Evolutionary conservation across 2,113 vertebrate genomes (phyloP).

Genomic region (Acrocephalus kingi): DNA sequence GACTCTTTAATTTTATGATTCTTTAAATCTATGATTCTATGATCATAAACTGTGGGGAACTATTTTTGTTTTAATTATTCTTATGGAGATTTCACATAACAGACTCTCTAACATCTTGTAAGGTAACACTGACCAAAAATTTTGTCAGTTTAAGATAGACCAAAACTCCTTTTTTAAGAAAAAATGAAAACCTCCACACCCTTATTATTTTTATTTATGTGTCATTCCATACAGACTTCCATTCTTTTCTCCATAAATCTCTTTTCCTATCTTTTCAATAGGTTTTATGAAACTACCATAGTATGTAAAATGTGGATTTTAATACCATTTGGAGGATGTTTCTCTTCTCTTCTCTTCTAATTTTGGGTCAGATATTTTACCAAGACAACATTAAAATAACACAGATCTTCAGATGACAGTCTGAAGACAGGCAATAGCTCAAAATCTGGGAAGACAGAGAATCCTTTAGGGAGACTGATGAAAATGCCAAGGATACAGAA

Average conservation of each 20-base stretch:
- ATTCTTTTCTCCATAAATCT: background rate
- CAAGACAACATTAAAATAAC: background rate
- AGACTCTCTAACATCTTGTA: background rate
- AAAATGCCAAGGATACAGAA: constrained; percentile 29
- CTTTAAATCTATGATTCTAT: background rate
- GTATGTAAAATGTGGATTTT: background rate
- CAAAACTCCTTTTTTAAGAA: background rate
- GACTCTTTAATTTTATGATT: background rate
- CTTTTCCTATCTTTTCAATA: background rate
- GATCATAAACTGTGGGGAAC: background rate
- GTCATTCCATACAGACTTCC: background rate
- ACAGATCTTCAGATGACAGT: background rate
- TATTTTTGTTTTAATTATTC: background rate
- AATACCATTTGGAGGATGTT: background rate
- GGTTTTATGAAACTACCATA: background rate
- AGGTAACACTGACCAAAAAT: background rate
- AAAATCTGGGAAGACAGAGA: background rate
- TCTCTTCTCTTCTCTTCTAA: background rate
- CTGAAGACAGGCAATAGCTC: background rate
- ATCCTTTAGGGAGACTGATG: background rate
- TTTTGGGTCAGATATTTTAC: background rate
- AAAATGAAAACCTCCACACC: background rate
- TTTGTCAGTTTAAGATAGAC: background rate
- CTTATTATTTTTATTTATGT: background rate
- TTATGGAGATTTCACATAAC: background rate